Evolutionary conservation across 2,888 invertebrate genomes (phyloP), one percentile per base, ranked within the genome.

Genomic region (Drosophila hamatofila): DNA sequence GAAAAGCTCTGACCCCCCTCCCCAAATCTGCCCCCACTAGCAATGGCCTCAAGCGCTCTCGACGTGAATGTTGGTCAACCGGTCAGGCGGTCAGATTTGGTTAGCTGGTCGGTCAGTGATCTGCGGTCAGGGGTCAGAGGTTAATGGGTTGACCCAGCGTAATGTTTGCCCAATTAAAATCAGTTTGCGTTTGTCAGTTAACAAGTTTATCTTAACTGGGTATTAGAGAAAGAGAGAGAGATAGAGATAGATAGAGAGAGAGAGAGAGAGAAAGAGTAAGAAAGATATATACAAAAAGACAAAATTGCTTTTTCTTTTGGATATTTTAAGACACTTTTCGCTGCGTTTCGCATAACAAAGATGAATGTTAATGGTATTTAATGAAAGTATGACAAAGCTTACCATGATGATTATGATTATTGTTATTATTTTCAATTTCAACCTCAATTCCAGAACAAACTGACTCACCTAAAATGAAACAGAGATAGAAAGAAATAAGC

Each of bases 361-460:
- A 86, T 86, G 89, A 74, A 78, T 86, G 84, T 85, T 88, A 92
- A 92, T 92, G 92, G 91, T 87, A 91, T 90, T 90, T 88, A 89
- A 92, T 92, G 92, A 92, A 91, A 91, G 81, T 91, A 91, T 92
- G 92, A 92, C 83, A 91, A 91, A 92, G 92, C 92, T 92, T 92
- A 92, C 92, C 92, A 92, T 91, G 92, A 92, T 91, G 89, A 90
- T 89, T 90, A 92, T 91, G 91, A 92, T 92, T 91, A 92, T 92
- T 92, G 92, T 92, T 92, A 92, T 92, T 92, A 92, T 92, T 92
- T 92, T 92, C 92, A 92, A 92, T 92, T 92, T 92, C 92, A 92
- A 92, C 92, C 92, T 92, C 92, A 92, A 91, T 91, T 92, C 92
- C 92, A 91, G 92, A 92, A 92, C 92, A 92, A 92, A 92, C 92